Conservation (phyloP, 2,797 vertebrate species). For the Poecile montanus region DNA sequence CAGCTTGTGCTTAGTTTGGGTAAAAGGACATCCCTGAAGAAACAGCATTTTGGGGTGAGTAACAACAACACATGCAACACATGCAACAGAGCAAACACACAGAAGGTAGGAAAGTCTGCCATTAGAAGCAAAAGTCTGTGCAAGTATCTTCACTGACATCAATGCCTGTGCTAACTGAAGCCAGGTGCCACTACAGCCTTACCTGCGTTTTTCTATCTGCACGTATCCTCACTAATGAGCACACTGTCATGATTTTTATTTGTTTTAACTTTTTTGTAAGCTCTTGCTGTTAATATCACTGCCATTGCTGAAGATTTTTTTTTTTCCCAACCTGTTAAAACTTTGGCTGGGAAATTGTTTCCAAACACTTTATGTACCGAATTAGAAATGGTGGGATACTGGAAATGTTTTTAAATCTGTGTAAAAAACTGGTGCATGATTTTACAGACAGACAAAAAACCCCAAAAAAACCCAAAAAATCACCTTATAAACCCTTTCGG, state of each 20-base stretch:
- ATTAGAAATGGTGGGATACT: background rate
- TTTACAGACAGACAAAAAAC: background rate
- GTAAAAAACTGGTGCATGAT: background rate
- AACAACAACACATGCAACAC: background rate
- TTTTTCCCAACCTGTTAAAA: background rate
- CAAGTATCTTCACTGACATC: background rate
- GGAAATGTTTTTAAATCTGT: background rate
- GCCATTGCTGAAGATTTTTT: background rate
- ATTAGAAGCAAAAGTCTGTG: background rate
- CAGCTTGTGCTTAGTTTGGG: background rate
- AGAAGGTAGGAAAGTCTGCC: background rate
- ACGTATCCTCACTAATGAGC: background rate
- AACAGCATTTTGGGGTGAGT: background rate
- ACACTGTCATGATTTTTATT: fast-evolving
- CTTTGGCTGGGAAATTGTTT: background rate
- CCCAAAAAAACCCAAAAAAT: too few relatives aligned
- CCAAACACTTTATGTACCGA: background rate
- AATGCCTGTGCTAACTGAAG: background rate
- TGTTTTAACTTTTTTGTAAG: background rate
- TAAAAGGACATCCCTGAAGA: background rate
- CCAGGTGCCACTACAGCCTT: background rate
- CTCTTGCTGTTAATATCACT: background rate
- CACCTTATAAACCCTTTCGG: fast-evolving
- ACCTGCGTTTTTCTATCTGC: background rate
- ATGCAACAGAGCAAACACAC: background rate